Evolutionary conservation across 2,113 vertebrate species (phyloP), one percentile per base, ranked within the genome.

Genomic region (Ginglymostoma cirratum): DNA sequence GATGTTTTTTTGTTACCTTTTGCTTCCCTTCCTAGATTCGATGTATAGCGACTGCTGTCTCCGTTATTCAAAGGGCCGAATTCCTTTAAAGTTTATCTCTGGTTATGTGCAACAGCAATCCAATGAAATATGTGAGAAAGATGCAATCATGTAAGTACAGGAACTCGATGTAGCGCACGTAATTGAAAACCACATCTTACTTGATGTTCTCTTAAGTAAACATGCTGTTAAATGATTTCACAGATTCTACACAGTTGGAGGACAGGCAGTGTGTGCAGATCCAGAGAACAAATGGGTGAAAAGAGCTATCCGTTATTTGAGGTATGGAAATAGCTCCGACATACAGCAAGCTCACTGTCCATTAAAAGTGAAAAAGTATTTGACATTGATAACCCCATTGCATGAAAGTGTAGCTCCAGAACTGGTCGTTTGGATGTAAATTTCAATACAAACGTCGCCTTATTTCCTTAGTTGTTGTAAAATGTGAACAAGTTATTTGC

Each of bases 121-220:
- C 24, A 72, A 76, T 95, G 67, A 95, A 42, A 76, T 95, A 5
- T 95, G 94, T 34, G 94, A 95, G 10, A 76, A 34, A 72, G 94
- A 72, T 52, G 94, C 94, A 48, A 76, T 95, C 69, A 52, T 70
- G 94, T 95, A 95, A 72, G 94, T 72, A 76, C 67, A 30, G 15
- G 10, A 38, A 14, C 23, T 45, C 12, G 45, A 52, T 48, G 48
- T 95, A 15, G 52, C 45, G 24, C 69, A 48, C 12, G 27, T 72
- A 21, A 95, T 14, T 34, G 69, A 30, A 95, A 61, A 19, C 4
- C 67, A 52, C 48, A 17, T 52, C 6, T 95, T 76, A 30, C 27
- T 30, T 17, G 48, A 4, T 95, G 21, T 95, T 95, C 42, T 38
- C 19, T 48, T 15, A 30, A 72, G 30, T 72, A 42, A 14, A 92